These are phyloP conservation scores for Tragelaphus strepsiceros DNA, from an alignment of 2,113 vertebrate genomes.

Conservation along the genomic window DNA sequence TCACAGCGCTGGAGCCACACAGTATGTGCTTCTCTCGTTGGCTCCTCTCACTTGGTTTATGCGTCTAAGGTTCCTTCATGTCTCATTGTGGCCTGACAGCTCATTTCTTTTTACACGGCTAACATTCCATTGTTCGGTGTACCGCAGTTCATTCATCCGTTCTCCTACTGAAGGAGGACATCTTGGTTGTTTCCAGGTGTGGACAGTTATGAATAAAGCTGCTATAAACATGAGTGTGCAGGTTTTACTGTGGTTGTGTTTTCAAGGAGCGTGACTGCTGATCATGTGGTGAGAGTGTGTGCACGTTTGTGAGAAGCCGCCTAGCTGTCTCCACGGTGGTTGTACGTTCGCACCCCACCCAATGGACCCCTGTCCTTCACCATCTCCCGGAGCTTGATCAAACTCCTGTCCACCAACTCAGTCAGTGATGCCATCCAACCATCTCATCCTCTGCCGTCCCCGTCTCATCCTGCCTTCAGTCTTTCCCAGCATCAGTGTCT, in stretches of 20 bases:
- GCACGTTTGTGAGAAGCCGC: background rate
- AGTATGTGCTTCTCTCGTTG: accelerated
- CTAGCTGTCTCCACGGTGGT: background rate
- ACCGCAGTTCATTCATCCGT: accelerated
- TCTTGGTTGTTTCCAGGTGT: background rate
- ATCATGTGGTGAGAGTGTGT: accelerated
- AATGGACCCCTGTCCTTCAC: background rate
- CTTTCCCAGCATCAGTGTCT: background rate
- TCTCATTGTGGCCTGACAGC: background rate
- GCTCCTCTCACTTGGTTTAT: accelerated
- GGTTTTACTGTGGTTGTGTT: accelerated
- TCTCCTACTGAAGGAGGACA: background rate
- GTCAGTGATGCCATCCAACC: background rate
- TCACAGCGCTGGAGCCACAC: accelerated
- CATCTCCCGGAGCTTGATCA: background rate
- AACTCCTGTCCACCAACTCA: background rate
- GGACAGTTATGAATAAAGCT: accelerated
- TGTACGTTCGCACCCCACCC: accelerated
- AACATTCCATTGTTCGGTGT: accelerated
- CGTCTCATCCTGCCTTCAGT: background rate
- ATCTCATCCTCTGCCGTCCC: background rate
- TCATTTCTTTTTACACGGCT: accelerated
- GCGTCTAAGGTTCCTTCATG: accelerated
- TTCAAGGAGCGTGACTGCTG: background rate
- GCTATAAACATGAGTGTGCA: accelerated